Conservation (phyloP, 1,140 invertebrate genomes). For the Melipona quadrifasciata region DNA sequence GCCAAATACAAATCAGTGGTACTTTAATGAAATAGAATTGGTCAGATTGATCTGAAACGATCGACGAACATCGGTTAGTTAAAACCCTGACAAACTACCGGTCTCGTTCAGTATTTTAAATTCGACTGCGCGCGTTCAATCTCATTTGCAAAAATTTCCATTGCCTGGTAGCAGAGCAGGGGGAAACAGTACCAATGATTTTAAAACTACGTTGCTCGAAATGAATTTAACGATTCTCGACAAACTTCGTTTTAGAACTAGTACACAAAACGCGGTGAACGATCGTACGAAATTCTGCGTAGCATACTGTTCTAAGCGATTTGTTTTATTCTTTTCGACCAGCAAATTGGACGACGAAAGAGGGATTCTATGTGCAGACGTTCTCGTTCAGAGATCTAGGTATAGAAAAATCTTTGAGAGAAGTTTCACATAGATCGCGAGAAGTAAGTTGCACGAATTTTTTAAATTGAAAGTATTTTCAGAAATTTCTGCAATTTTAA, state of each 20-base stretch:
- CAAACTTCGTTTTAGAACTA: neutral
- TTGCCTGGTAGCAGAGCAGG: neutral
- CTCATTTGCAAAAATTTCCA: conserved; percentile 52
- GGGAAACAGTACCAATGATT: conserved; percentile 34
- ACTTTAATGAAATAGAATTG: conserved; percentile 34
- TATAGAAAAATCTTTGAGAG: too few relatives aligned
- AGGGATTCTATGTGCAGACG: too few relatives aligned
- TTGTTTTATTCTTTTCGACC: neutral
- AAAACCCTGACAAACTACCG: conserved; percentile 36
- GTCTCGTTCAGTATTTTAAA: conserved; percentile 33
- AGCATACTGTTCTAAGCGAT: neutral
- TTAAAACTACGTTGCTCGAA: conserved; percentile 19
- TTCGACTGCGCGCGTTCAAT: conserved; percentile 20
- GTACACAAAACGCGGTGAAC: neutral
- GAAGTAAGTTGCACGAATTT: too few relatives aligned
- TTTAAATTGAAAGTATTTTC: too few relatives aligned
- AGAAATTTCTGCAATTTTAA: too few relatives aligned
- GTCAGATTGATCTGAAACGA: conserved; percentile 14
- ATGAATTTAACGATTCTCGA: conserved; percentile 24
- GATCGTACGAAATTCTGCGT: neutral
- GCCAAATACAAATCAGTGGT: conserved; percentile 8
- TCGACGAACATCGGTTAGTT: conserved; percentile 36
- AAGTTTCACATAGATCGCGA: too few relatives aligned
- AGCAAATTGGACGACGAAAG: neutral
- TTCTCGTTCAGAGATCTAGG: too few relatives aligned